Conservation (phyloP, 1,140 invertebrate species). For the Plectrocnemia conspersa region DNA sequence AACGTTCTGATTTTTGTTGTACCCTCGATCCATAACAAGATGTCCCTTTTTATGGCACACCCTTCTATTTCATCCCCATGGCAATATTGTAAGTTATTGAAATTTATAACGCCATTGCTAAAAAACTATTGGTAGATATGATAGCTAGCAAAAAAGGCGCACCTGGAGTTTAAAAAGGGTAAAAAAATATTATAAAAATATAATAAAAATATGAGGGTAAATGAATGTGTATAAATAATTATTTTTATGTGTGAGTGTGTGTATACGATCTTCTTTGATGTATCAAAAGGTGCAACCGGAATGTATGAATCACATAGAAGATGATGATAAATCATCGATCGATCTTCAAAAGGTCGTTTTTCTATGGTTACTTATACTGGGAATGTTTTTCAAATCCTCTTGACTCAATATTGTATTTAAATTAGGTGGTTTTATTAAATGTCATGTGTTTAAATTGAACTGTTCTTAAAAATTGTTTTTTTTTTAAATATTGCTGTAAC, state of each 20-base stretch:
- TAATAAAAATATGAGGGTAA: too few relatives aligned
- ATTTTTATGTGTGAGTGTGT: too few relatives aligned
- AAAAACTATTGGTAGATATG: conserved; percentile 4
- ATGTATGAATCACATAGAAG: conserved; percentile 14
- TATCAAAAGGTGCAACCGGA: conserved; percentile 1
- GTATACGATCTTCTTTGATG: too few relatives aligned
- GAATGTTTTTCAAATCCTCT: too few relatives aligned
- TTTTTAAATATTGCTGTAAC: too few relatives aligned
- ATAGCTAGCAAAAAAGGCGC: not conserved
- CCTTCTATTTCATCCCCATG: not conserved
- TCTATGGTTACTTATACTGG: too few relatives aligned
- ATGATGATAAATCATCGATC: conserved; percentile 19
- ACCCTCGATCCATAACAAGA: not conserved
- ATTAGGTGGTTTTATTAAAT: too few relatives aligned
- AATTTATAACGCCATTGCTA: not conserved
- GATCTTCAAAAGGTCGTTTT: conserved; percentile 8
- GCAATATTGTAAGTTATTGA: not conserved
- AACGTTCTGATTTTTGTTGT: too few relatives aligned
- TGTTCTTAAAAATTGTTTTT: too few relatives aligned
- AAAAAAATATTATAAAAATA: not conserved
- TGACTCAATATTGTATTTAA: too few relatives aligned
- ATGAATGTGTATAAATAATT: too few relatives aligned
- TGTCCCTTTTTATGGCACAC: not conserved
- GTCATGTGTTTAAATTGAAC: too few relatives aligned
- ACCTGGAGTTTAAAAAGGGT: conserved; percentile 1